Evolutionary conservation across 2,113 vertebrate genomes (phyloP), one percentile per base, ranked within the genome.

Genomic region (Poeciliopsis occidentalis): DNA sequence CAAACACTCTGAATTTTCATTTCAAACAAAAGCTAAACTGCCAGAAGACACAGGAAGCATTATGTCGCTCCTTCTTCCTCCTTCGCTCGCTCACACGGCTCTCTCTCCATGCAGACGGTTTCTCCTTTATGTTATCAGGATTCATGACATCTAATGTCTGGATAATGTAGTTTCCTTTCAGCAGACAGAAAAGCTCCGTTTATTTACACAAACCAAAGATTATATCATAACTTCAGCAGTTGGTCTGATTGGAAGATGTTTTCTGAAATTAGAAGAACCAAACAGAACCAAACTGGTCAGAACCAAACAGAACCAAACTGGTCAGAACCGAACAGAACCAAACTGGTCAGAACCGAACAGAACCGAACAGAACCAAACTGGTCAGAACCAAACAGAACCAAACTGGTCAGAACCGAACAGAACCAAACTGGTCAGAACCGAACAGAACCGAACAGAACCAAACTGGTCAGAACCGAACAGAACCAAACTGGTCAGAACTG

Each of bases 1-100:
- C 92, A 94, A 92, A 94, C 93, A 92, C 88, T 92, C 90, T 84
- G 92, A 91, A 93, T 93, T 94, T 94, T 94, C 91, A 94, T 94
- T 94, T 94, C 92, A 94, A 94, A 94, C 92, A 93, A 94, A 94
- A 91, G 91, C 87, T 91, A 93, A 91, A 92, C 87, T 78, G 83
- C 85, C 85, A 88, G 78, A 92, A 91, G 92, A 93, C 88, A 92
- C 81, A 88, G 89, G 83, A 90, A 88, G 90, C 90, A 83, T 88
- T 88, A 75, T 89, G 85, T 79, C 69, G 71, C 32, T 27, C 60
- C n/a, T 69, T 30, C 80, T 39, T 27, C 69, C 60, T 27, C 63
- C 3, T 75, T 73, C 51, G 19, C 71, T 26, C 69, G 69, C 69
- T 80, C 54, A 11, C 80, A 69, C 75, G 75, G 70, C 72, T n/a